Evolutionary conservation across 2,888 invertebrate genomes (phyloP), one percentile per base, ranked within the genome.

Genomic region (Acutogordius australiensis): DNA sequence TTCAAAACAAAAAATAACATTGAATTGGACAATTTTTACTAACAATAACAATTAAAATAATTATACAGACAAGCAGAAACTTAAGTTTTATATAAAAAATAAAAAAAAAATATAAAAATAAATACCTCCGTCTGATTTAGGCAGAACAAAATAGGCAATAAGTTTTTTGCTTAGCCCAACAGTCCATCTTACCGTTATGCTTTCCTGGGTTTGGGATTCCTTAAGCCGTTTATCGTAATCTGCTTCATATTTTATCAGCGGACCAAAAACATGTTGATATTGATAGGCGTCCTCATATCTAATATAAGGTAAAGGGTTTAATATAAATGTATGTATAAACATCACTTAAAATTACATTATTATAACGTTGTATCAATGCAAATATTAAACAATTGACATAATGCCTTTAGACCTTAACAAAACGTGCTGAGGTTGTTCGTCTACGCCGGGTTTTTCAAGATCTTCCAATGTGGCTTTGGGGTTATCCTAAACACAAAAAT

Each of bases 271-370:
- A 70, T 90, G 88, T 71, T 90, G 88, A 70, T 99, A 99, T 70
- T 97, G 94, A 72, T 90, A 94, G 8, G 94, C 97, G 75, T 97
- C 94, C 72, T 94, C 91, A 69, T 97, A 97, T 64, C 90, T 78
- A 61, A 76, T 65, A 61, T 69, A n/a, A n/a, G n/a, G n/a, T n/a
- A n/a, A n/a, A n/a, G n/a, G n/a, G n/a, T n/a, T n/a, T n/a, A n/a
- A n/a, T n/a, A n/a, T n/a, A n/a, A n/a, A n/a, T n/a, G n/a, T n/a
- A n/a, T n/a, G n/a, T n/a, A n/a, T n/a, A n/a, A n/a, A n/a, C n/a
- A n/a, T n/a, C n/a, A n/a, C n/a, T n/a, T n/a, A n/a, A n/a, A n/a
- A n/a, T n/a, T n/a, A n/a, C n/a, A n/a, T n/a, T n/a, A n/a, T n/a
- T n/a, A n/a, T n/a, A n/a, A n/a, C n/a, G n/a, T n/a, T n/a, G n/a